A percentile compares a stretch with the other conserved stretches of the same genome.
phyloP scores from a whole-genome alignment of 2,888 invertebrate genomes.

The Lymantria dispar region DNA sequence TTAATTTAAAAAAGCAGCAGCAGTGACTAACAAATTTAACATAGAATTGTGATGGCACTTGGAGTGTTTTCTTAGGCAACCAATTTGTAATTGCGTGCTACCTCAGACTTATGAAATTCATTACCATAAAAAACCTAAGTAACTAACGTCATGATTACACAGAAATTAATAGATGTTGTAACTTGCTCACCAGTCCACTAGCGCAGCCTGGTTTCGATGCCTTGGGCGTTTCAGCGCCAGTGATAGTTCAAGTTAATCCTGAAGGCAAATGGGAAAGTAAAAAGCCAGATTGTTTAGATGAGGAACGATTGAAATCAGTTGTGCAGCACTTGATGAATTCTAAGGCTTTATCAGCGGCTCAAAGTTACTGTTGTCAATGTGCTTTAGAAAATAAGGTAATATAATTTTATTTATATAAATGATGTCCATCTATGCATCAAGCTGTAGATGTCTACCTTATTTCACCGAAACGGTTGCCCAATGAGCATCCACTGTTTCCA shows the following conservation, averaged over 20 bases:
- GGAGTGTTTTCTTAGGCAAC: too few relatives aligned
- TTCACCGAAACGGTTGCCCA: too few relatives aligned
- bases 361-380: slow-evolving; percentile 66
- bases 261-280: slow-evolving; percentile 63
- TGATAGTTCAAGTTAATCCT: slow-evolving; percentile 64
- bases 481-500: too few relatives aligned
- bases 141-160: background rate
- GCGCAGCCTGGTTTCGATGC: slow-evolving; percentile 55
- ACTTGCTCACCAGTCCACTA: slow-evolving; percentile 40
- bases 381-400: slow-evolving; percentile 51
- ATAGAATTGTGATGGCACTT: too few relatives aligned
- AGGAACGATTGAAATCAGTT: slow-evolving; percentile 53
- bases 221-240: slow-evolving; percentile 43
- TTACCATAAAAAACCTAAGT: background rate
- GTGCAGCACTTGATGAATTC: slow-evolving; percentile 58
- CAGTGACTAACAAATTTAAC: too few relatives aligned
- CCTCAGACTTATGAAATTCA: too few relatives aligned
- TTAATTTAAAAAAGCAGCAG: too few relatives aligned
- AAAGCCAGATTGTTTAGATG: slow-evolving; percentile 55
- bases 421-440: too few relatives aligned
- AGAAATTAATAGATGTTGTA: background rate
- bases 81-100: too few relatives aligned
- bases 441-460: too few relatives aligned
- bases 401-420: background rate
- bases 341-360: slow-evolving; percentile 57